A percentile compares a stretch with the other conserved stretches of the same genome.
These are phyloP conservation scores for Cyanoramphus novaezelandiae DNA, from an alignment of 2,113 vertebrate species.

Conservation along the genomic window DNA sequence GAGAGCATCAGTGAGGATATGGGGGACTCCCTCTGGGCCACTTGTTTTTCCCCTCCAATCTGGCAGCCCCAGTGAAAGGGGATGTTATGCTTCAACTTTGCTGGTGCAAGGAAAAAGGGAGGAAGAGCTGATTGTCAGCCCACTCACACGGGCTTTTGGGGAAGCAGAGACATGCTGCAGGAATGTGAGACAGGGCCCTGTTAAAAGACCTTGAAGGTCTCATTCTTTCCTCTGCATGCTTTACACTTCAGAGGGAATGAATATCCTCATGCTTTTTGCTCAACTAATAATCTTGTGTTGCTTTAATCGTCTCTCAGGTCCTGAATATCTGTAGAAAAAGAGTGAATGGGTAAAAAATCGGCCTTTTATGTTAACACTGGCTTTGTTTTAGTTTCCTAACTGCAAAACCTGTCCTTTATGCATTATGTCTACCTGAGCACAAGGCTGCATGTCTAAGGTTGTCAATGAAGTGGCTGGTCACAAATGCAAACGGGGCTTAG, in stretches of 20 bases:
- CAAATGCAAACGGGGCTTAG: background rate
- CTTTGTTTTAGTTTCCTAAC: background rate
- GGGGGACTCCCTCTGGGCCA: background rate
- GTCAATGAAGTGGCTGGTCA: background rate
- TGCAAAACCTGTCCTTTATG: background rate
- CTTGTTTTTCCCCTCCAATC: background rate
- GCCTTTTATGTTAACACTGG: background rate
- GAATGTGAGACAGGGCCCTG: background rate
- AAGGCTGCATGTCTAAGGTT: background rate
- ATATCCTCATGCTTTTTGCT: background rate
- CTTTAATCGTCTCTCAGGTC: background rate
- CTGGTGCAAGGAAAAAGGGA: background rate
- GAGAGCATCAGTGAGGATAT: background rate
- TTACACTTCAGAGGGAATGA: background rate
- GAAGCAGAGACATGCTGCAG: background rate
- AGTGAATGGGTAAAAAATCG: background rate
- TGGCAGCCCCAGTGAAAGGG: background rate
- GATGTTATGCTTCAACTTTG: background rate
- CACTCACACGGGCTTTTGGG: background rate
- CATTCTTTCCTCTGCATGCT: background rate
- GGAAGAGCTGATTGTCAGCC: background rate
- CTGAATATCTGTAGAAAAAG: background rate
- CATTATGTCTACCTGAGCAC: background rate
- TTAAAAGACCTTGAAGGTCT: background rate
- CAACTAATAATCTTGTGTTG: background rate